These are phyloP conservation scores for Xiphophorus couchianus DNA, from an alignment of 2,113 vertebrate genomes.

Conservation along the genomic window DNA sequence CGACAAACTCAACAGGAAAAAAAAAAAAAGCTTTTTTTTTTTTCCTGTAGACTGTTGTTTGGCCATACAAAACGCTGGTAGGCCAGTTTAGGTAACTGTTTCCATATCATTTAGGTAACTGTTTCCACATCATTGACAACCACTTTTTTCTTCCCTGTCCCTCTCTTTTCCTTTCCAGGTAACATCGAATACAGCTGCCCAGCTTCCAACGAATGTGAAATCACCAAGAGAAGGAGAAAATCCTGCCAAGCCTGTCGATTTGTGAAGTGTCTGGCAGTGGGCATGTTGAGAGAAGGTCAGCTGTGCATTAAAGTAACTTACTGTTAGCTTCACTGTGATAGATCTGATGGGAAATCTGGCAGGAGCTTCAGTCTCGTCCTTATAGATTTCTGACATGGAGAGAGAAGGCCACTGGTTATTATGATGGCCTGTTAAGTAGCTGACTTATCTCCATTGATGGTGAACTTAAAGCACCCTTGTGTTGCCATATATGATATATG, in stretches of 20 bases:
- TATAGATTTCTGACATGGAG: neutral
- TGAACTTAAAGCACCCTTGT: conserved; percentile 35
- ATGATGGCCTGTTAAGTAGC: conserved; percentile 4
- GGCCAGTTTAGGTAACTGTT: too few relatives aligned
- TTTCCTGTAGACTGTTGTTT: neutral
- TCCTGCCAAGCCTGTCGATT: conserved; percentile 83
- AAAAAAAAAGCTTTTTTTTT: neutral
- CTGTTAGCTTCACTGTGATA: conserved; percentile 16
- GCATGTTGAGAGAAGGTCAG: conserved; percentile 82
- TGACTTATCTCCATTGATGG: conserved; percentile 45
- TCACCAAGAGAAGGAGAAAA: conserved; percentile 81
- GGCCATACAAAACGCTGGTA: neutral
- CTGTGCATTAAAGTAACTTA: conserved; percentile 4
- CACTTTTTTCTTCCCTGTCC: neutral
- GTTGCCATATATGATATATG: neutral
- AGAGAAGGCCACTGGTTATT: neutral
- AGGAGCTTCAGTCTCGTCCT: conserved; percentile 21
- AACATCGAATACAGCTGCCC: conserved; percentile 83
- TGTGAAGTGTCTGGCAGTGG: conserved; percentile 79
- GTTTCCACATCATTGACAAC: neutral
- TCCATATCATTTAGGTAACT: neutral
- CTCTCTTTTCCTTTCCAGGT: conserved; percentile 56
- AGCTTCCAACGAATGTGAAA: conserved; percentile 80
- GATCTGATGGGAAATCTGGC: conserved; percentile 22
- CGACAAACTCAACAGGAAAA: neutral